Conservation (phyloP, 2,888 invertebrate genomes). For the Napeogenes sylphis region DNA sequence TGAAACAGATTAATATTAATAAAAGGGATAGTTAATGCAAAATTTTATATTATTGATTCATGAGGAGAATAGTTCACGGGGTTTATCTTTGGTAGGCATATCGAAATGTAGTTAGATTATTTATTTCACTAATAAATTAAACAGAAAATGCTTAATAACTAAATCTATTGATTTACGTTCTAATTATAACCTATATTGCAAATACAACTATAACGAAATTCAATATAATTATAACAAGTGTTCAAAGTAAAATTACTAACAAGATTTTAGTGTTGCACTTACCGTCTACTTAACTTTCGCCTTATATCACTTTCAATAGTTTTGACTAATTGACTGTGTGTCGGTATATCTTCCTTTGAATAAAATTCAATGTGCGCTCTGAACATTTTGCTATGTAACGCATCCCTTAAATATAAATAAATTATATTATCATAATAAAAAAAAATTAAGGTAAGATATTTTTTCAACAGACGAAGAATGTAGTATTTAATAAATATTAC, state of each 20-base stretch:
- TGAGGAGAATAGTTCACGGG: too few relatives aligned
- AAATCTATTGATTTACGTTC: neutral
- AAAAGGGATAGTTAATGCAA: neutral
- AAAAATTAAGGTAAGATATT: too few relatives aligned
- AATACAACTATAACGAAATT: too few relatives aligned
- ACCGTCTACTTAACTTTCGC: constrained; percentile 59
- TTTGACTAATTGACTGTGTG: constrained; percentile 50
- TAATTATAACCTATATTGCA: neutral
- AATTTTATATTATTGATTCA: too few relatives aligned
- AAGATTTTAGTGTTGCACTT: constrained; percentile 8
- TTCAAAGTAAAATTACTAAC: too few relatives aligned
- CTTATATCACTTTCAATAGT: constrained; percentile 45
- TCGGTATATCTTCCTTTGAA: constrained; percentile 63
- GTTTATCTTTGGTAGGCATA: too few relatives aligned
- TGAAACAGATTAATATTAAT: neutral
- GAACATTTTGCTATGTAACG: constrained; percentile 68
- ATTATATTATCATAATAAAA: neutral
- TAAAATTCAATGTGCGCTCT: constrained; percentile 58
- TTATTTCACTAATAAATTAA: too few relatives aligned
- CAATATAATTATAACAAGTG: too few relatives aligned
- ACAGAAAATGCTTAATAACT: too few relatives aligned
- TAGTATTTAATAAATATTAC: too few relatives aligned
- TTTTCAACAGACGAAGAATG: too few relatives aligned
- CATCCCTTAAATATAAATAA: constrained; percentile 51
- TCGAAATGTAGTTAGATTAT: too few relatives aligned